phyloP scores from a whole-genome alignment of 2,888 invertebrate species.

The Venusia cambrica region DNA sequence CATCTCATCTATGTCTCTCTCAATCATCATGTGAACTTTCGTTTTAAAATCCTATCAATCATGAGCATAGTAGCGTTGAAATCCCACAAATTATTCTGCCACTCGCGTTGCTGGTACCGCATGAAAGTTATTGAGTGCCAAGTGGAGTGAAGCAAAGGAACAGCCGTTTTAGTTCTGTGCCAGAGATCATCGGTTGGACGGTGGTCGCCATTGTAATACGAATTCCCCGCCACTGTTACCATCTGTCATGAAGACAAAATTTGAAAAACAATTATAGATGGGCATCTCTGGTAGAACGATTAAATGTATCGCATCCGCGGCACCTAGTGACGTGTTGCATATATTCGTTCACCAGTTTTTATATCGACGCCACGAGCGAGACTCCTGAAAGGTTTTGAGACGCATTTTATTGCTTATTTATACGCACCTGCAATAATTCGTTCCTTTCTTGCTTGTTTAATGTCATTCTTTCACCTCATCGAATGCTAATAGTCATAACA shows the following conservation, averaged over 20 bases:
- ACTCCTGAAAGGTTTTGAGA: conserved; percentile 22
- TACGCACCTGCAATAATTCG: conserved; percentile 37
- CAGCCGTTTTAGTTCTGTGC: conserved; percentile 65
- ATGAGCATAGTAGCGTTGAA: conserved; percentile 37
- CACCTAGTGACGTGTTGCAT: conserved; percentile 33
- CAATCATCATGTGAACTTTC: conserved; percentile 19
- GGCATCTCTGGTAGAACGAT: conserved; percentile 34
- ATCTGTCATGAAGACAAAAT: conserved; percentile 62
- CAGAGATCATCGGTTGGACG: conserved; percentile 62
- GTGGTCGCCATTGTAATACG: conserved; percentile 59
- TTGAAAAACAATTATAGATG: conserved; percentile 54
- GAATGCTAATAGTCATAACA: conserved; percentile 32
- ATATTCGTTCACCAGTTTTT: conserved; percentile 18
- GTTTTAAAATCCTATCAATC: conserved; percentile 30
- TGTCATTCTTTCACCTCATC: conserved; percentile 38
- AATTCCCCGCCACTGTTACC: conserved; percentile 67
- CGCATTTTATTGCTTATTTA: conserved; percentile 37
- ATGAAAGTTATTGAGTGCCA: conserved; percentile 72
- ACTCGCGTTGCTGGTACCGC: conserved; percentile 45
- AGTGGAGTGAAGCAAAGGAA: conserved; percentile 66
- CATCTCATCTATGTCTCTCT: conserved; percentile 13
- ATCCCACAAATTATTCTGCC: conserved; percentile 59
- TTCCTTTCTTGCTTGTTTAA: conserved; percentile 33
- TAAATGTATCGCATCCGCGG: conserved; percentile 33
- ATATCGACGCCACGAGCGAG: conserved; percentile 17